Evolutionary conservation across 1,140 invertebrate genomes (phyloP).

Genomic region (Drosophila lowei): DNA sequence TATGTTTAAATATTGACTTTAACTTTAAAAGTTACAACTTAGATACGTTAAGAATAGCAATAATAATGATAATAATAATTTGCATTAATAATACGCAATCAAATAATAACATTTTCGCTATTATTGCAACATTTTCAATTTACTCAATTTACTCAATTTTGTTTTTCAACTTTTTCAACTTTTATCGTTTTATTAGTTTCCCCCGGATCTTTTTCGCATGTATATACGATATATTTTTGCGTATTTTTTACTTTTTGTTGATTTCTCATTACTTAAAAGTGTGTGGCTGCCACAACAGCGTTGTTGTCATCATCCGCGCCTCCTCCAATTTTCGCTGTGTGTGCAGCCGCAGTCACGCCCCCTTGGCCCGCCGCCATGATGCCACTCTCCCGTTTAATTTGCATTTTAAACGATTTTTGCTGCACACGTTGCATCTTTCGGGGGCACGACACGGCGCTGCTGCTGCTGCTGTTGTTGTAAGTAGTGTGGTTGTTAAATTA

Average conservation of each 20-base stretch:
- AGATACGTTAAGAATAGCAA: constrained; percentile 68
- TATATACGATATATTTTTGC: constrained; percentile 18
- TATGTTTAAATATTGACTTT: constrained; percentile 63
- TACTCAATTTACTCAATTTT: constrained; percentile 28
- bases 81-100: constrained; percentile 72
- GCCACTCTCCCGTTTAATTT: constrained; percentile 69
- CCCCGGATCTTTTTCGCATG: constrained; percentile 24
- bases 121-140: constrained; percentile 72
- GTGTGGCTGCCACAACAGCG: constrained; percentile 33
- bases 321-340: constrained; percentile 36
- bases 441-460: constrained; percentile 16
- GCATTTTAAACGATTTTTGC: constrained; percentile 82
- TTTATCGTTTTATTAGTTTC: constrained; percentile 33
- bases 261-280: constrained; percentile 75
- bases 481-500: constrained; percentile 64
- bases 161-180: constrained; percentile 37
- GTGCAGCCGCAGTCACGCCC: constrained; percentile 46
- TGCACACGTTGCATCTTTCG: constrained; percentile 77
- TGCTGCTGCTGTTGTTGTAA: constrained; percentile 51
- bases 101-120: constrained; percentile 81
- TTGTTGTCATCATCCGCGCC: constrained; percentile 56
- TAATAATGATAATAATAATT: constrained; percentile 74
- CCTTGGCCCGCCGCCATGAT: constrained; percentile 11
- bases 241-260: constrained; percentile 34
- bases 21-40: constrained; percentile 79